A percentile compares a stretch with the other conserved stretches of the same genome.
These are phyloP conservation scores for Stenotaenia linearis DNA, from an alignment of 2,888 invertebrate species.

Conservation along the genomic window DNA sequence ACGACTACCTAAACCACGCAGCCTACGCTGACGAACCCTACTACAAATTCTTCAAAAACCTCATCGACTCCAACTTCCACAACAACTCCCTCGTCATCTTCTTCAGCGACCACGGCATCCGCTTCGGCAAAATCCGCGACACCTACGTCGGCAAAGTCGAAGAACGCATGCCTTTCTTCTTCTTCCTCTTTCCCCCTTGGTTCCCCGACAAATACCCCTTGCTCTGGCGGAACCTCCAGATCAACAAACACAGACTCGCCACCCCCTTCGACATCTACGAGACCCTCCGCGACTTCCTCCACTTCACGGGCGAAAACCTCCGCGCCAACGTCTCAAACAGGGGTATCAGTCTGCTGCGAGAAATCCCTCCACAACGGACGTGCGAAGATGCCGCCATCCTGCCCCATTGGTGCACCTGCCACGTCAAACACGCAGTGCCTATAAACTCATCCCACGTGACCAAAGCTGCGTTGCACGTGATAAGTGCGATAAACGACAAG, in stretches of 20 bases:
- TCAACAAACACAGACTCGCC: slow-evolving; percentile 65
- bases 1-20: slow-evolving; percentile 71
- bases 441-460: slow-evolving; percentile 54
- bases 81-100: slow-evolving; percentile 39
- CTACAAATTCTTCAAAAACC: slow-evolving; percentile 42
- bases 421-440: slow-evolving; percentile 57
- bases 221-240: slow-evolving; percentile 60
- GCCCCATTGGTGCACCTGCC: slow-evolving; percentile 84
- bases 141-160: slow-evolving; percentile 63
- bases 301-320: slow-evolving; percentile 44
- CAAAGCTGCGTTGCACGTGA: slow-evolving; percentile 50
- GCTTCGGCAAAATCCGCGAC: slow-evolving; percentile 45
- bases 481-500: not conserved
- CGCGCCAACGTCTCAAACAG: slow-evolving; percentile 43
- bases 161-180: slow-evolving; percentile 76
- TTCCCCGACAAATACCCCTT: slow-evolving; percentile 59
- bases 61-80: slow-evolving; percentile 36
- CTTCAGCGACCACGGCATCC: slow-evolving; percentile 48
- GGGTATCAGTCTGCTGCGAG: slow-evolving; percentile 70
- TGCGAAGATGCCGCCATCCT: slow-evolving; percentile 72
- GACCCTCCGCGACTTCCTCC: slow-evolving; percentile 64
- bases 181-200: slow-evolving; percentile 65
- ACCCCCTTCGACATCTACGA: slow-evolving; percentile 79
- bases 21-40: slow-evolving; percentile 65
- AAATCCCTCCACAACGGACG: slow-evolving; percentile 64